phyloP scores from a whole-genome alignment of 2,888 invertebrate genomes.

The Andricus quercusramuli region DNA sequence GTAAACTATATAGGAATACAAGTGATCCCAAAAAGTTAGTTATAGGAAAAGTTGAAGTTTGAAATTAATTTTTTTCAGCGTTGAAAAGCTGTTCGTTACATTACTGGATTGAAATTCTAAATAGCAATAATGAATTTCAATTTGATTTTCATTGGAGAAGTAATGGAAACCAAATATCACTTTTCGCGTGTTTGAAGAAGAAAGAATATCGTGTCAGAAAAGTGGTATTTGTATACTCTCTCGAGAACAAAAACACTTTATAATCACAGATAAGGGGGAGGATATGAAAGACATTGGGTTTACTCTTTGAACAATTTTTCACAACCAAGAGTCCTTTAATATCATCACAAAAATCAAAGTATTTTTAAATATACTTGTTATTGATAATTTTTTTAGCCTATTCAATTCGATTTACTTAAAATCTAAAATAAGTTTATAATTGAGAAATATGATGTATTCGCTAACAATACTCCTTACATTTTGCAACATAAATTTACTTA shows the following conservation, averaged over 20 bases:
- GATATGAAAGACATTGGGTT: background rate
- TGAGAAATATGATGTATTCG: no score
- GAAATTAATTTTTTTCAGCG: no score
- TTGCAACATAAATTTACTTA: no score
- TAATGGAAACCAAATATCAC: background rate
- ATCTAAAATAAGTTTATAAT: no score
- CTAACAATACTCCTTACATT: no score
- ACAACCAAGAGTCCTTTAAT: background rate
- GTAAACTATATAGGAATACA: no score
- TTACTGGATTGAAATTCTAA: background rate
- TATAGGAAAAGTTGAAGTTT: no score
- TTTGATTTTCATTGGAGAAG: slow-evolving; percentile 8
- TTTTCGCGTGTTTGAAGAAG: background rate
- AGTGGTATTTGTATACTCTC: background rate
- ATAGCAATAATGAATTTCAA: slow-evolving; percentile 1
- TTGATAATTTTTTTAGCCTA: no score
- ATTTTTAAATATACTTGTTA: background rate
- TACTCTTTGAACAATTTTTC: background rate
- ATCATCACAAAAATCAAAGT: background rate
- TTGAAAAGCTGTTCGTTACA: no score
- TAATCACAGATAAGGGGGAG: background rate
- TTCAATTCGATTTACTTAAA: no score
- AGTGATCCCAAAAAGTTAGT: no score
- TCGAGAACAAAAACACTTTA: background rate
- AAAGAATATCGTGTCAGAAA: background rate